Conservation (phyloP, 2,797 vertebrate species). For the Acestrorhynchus altus region DNA sequence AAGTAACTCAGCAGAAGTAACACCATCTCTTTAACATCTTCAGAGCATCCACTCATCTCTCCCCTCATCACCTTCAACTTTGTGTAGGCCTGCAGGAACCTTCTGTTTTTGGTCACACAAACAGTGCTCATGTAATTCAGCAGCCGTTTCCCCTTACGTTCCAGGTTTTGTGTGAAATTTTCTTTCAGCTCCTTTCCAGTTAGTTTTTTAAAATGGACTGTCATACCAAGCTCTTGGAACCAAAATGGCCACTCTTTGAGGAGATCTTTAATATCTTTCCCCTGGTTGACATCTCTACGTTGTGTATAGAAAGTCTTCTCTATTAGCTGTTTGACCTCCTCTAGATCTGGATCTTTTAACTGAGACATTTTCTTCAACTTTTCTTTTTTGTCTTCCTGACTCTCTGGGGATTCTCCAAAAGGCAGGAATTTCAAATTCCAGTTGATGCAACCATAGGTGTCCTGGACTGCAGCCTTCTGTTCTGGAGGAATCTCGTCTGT, state of each 20-base stretch:
- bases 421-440: constrained; percentile 26
- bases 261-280: constrained; percentile 20
- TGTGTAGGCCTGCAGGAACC: no score
- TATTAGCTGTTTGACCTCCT: constrained; percentile 17
- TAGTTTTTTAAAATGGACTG: constrained; percentile 42
- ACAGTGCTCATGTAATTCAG: no score
- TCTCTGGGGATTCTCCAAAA: constrained; percentile 32
- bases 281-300: constrained; percentile 33
- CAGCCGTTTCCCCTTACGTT: no score
- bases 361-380: constrained; percentile 36
- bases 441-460: no score
- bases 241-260: constrained; percentile 30
- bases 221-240: constrained; percentile 40
- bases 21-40: no score
- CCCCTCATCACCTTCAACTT: no score
- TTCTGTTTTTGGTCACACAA: no score
- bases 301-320: constrained; percentile 23
- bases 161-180: constrained; percentile 32
- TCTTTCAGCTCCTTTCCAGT: constrained; percentile 25
- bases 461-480: no score
- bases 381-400: constrained; percentile 35
- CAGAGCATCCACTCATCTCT: no score
- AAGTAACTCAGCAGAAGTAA: no score
- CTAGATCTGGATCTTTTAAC: constrained; percentile 9
- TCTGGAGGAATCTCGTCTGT: no score